Base-by-base conservation (phyloP, 2,113 vertebrate genomes). In the Nothobranchius kuhntae region DNA sequence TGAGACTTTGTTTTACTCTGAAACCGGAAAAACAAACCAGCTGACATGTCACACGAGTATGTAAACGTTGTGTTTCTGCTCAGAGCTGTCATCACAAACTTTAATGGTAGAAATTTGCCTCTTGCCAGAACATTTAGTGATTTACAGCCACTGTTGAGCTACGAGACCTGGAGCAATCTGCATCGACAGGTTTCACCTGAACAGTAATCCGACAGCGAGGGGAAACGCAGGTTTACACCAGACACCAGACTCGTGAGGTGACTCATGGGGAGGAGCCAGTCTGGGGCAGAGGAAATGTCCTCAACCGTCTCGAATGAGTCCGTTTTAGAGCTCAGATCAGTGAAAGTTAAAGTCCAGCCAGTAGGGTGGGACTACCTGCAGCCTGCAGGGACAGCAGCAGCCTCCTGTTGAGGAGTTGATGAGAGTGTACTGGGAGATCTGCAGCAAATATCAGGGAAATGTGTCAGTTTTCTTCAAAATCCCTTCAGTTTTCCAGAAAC, bases 221-320 rank as follows among this genome's bases (percentile, higher is more conserved):
- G 2, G 44, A 2, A 45, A 42, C 40, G 40, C 40, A 2, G 44
- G 30, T 30, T 30, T 30, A 30, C 30, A 30, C 30, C 44, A 45
- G 44, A 1, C 13, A 12, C 13, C 1, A 12, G 9, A 4, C 10
- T 45, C 9, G 13, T 45, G 3, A 26, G 24, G 61, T 61, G 48
- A 75, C 59, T 74, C 10, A 64, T 53, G 53, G 48, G 50, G 68
- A 75, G 48, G 4, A 4, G 30, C 65, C 7, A 45, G 44, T 11
- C 44, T 12, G 9, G 44, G 10, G 13, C 10, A 1, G 9, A 45
- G 10, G 3, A 30, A 30, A 30, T 30, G 30, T 30, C 30, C 30
- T 30, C 30, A 30, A 30, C 30, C 30, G 30, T 30, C 30, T 30
- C 21, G 21, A 21, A 21, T 21, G 21, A 21, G 21, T 21, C 21